Percentiles rank a stretch among this genome's conserved stretches.
These are phyloP conservation scores for Petrocephalus sullivani DNA, from an alignment of 2,797 vertebrate genomes.

Conservation along the genomic window DNA sequence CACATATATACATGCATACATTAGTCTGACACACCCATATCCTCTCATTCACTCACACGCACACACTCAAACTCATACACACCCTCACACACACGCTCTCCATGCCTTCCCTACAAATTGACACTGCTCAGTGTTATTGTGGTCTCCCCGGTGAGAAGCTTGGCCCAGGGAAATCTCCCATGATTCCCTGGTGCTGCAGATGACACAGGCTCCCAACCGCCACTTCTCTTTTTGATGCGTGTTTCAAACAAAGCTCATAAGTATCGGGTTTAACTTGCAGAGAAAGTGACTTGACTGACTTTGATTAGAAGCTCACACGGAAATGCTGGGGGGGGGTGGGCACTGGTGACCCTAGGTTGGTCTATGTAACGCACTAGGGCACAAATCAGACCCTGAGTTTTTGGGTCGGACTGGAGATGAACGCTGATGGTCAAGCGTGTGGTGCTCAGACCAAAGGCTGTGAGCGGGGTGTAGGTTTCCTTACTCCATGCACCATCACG, in stretches of 20 bases:
- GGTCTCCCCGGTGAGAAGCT: not conserved
- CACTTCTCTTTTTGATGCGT: not conserved
- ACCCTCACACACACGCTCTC: not conserved
- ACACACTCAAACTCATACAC: not conserved
- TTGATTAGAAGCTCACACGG: constrained; percentile 6
- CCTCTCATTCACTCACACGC: not conserved
- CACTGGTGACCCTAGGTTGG: not conserved
- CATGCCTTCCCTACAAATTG: not conserved
- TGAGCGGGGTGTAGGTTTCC: not conserved
- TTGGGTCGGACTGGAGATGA: not conserved
- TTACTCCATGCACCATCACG: not conserved
- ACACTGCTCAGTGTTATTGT: not conserved
- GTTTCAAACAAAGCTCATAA: constrained; percentile 1
- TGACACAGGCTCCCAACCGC: not conserved
- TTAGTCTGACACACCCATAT: not conserved
- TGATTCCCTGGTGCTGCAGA: constrained; percentile 5
- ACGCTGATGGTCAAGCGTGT: not conserved
- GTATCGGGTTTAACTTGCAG: not conserved
- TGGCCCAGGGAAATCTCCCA: constrained; percentile 1
- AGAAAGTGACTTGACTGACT: not conserved
- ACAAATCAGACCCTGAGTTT: not conserved
- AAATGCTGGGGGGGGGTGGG: not conserved
- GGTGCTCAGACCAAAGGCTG: not conserved
- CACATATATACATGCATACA: not conserved
- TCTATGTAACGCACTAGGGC: not conserved